Evolutionary conservation across 1,140 invertebrate species (phyloP).

Genomic region (Tetramorium parvispinum): DNA sequence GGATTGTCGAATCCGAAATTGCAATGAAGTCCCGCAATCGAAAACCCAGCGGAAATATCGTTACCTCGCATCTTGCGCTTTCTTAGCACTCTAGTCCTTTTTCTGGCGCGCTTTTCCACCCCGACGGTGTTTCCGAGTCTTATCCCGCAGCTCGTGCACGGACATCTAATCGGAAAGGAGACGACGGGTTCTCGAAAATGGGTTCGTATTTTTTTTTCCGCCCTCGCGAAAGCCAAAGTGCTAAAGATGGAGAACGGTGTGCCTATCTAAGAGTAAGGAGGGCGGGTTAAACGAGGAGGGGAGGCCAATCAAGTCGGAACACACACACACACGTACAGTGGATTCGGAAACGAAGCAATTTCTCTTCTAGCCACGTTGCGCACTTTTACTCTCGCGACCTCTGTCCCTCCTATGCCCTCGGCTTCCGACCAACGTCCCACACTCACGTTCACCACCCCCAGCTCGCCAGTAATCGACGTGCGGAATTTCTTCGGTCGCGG

Average conservation of each 20-base stretch:
- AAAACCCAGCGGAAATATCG: constrained; percentile 51
- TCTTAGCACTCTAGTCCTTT: neutral
- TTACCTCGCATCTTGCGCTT: neutral
- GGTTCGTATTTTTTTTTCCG: constrained; percentile 53
- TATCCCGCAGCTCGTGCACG: constrained; percentile 46
- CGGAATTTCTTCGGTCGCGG: constrained; percentile 68
- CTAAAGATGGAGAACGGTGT: constrained; percentile 43
- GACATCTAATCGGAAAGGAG: constrained; percentile 66
- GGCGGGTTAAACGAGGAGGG: constrained; percentile 19
- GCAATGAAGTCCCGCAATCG: constrained; percentile 27
- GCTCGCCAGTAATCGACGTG: constrained; percentile 62
- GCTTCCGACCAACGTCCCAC: neutral
- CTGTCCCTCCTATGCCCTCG: constrained; percentile 1
- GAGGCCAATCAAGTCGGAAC: constrained; percentile 77
- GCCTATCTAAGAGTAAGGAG: constrained; percentile 50
- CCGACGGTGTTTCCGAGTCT: constrained; percentile 35
- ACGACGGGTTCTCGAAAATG: constrained; percentile 59
- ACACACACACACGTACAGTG: constrained; percentile 77
- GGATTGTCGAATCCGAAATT: constrained; percentile 11
- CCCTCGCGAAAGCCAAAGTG: constrained; percentile 28
- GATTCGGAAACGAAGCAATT: constrained; percentile 81
- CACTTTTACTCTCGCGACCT: constrained; percentile 60
- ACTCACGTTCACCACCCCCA: neutral
- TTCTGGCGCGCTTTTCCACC: neutral
- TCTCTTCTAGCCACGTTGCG: constrained; percentile 79